Evolutionary conservation across 1,140 invertebrate genomes (phyloP).

Genomic region (Pseudobourletiella spinata): DNA sequence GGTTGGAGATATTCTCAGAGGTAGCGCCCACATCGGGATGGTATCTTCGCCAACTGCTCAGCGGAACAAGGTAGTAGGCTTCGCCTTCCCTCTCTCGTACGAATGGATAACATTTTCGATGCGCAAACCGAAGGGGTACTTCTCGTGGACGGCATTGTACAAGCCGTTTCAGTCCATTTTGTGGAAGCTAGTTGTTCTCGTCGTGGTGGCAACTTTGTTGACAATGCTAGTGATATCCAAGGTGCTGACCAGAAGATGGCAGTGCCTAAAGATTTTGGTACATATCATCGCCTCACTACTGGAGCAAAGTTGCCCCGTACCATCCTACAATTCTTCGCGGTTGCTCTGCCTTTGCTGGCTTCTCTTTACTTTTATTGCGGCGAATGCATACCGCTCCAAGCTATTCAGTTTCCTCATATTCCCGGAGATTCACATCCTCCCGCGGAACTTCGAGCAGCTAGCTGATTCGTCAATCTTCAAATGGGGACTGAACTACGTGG

Average conservation of each 20-base stretch:
- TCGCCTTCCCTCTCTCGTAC: conserved; percentile 18
- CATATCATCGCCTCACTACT: background rate
- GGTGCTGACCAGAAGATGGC: background rate
- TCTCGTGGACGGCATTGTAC: conserved; percentile 19
- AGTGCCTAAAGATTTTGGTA: background rate
- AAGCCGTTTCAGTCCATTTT: conserved; percentile 13
- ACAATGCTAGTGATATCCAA: background rate
- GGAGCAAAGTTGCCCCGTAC: background rate
- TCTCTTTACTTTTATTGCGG: conserved; percentile 14
- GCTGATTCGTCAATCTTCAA: conserved; percentile 4
- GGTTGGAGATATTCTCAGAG: conserved; percentile 19
- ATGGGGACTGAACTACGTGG: conserved; percentile 4
- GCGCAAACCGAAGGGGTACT: conserved; percentile 4
- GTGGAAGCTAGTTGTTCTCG: conserved; percentile 5
- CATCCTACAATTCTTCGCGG: background rate
- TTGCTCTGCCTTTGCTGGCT: conserved; percentile 6
- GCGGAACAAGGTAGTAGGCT: conserved; percentile 9
- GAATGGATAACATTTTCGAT: conserved; percentile 25
- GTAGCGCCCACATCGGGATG: conserved; percentile 11
- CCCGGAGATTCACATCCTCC: conserved; percentile 3
- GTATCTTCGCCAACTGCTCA: conserved; percentile 1
- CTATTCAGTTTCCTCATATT: conserved; percentile 19
- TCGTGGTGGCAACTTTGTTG: background rate
- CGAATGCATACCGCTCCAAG: conserved; percentile 22
- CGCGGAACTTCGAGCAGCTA: conserved; percentile 24